These are phyloP conservation scores for Craseonycteris thonglongyai DNA, from an alignment of 2,113 vertebrate species.

Conservation along the genomic window DNA sequence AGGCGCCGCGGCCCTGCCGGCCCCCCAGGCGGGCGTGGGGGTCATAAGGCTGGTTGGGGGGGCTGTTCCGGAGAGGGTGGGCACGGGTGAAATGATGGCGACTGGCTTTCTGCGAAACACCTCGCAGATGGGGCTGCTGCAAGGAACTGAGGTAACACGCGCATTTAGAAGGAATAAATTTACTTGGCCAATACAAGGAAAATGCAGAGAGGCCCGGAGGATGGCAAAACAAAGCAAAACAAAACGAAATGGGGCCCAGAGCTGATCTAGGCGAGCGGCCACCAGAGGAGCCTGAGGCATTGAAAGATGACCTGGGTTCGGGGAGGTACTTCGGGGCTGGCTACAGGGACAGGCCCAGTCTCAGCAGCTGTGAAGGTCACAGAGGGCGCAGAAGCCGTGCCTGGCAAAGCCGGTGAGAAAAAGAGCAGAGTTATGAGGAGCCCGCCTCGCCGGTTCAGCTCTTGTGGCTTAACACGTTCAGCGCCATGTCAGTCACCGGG, in stretches of 20 bases:
- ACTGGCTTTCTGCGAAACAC: neutral
- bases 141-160: neutral
- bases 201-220: neutral
- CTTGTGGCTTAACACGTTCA: too few relatives aligned
- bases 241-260: neutral
- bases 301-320: neutral
- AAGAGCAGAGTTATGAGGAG: neutral
- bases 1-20: neutral
- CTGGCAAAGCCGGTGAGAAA: neutral
- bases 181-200: neutral
- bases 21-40: rapidly evolving
- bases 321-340: neutral
- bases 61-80: neutral
- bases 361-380: neutral
- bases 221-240: too few relatives aligned
- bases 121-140: neutral
- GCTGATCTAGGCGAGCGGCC: neutral
- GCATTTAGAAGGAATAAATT: neutral
- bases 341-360: neutral
- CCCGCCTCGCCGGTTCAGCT: neutral
- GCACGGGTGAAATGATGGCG: neutral
- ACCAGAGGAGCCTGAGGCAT: neutral
- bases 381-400: neutral
- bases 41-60: neutral
- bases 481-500: too few relatives aligned